Conservation (phyloP, 1,140 invertebrate species). For the Monochamus saltuarius region DNA sequence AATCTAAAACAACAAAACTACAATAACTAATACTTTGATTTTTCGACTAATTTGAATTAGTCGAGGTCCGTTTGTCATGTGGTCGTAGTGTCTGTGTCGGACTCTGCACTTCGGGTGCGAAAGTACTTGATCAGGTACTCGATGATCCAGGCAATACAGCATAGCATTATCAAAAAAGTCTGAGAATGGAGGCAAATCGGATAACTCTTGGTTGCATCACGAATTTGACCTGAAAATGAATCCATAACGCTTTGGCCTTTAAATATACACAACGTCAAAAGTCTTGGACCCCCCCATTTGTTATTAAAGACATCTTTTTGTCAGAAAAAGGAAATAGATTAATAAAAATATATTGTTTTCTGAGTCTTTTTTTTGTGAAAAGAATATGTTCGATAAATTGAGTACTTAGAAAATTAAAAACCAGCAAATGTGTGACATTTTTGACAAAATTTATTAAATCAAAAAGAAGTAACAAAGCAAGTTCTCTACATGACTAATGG, state of each 20-base stretch:
- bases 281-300: too few species aligned
- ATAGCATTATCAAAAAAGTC: slow-evolving; percentile 66
- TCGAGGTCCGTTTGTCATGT: slow-evolving; percentile 47
- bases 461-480: too few species aligned
- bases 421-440: too few species aligned
- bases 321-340: slow-evolving; percentile 7
- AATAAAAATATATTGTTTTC: neutral
- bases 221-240: slow-evolving; percentile 63
- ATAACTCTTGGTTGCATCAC: slow-evolving; percentile 69
- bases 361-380: too few species aligned
- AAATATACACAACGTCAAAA: too few species aligned
- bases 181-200: slow-evolving; percentile 70
- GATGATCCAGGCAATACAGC: slow-evolving; percentile 65
- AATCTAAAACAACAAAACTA: neutral
- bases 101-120: slow-evolving; percentile 30
- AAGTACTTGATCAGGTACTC: slow-evolving; percentile 59
- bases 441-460: too few species aligned
- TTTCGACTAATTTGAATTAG: slow-evolving; percentile 27
- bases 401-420: too few species aligned
- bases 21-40: neutral
- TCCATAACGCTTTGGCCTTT: neutral
- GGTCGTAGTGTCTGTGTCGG: slow-evolving; percentile 39
- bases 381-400: too few species aligned
- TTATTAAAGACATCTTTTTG: too few species aligned
- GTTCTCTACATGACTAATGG: too few species aligned